Conservation (phyloP, 92 coral and sea anemone genomes). For the Metridium senile region DNA sequence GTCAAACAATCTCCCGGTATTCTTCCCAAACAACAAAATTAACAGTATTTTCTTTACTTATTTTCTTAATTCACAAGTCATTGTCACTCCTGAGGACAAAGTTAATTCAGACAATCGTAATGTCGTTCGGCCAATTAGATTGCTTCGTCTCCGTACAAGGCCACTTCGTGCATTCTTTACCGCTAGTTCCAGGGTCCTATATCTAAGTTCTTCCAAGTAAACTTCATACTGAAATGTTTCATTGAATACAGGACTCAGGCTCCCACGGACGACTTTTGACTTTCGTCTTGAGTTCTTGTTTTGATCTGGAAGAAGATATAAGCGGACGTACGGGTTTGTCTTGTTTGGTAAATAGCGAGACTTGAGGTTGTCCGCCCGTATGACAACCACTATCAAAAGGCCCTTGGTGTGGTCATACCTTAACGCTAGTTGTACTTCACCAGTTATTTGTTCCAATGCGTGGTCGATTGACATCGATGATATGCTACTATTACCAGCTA, state of each 20-base stretch:
- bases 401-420: constrained; percentile 77
- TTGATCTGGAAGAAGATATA: constrained; percentile 80
- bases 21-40: too few relatives aligned
- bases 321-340: constrained; percentile 78
- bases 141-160: constrained; percentile 30
- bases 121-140: constrained; percentile 62
- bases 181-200: constrained; percentile 65
- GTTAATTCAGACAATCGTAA: constrained; percentile 71
- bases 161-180: constrained; percentile 78
- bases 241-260: constrained; percentile 68
- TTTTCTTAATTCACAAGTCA: constrained; percentile 52
- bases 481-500: constrained; percentile 17
- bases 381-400: constrained; percentile 63
- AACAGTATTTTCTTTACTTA: too few relatives aligned
- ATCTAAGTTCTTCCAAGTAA: constrained; percentile 72
- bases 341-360: constrained; percentile 55
- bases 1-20: too few relatives aligned
- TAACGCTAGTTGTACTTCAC: constrained; percentile 72
- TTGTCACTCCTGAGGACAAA: constrained; percentile 72
- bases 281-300: constrained; percentile 78
- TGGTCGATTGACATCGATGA: constrained; percentile 32
- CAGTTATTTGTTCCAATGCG: constrained; percentile 57
- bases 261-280: constrained; percentile 66
- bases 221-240: constrained; percentile 81
- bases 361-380: constrained; percentile 53